Base-by-base conservation (phyloP, 2,888 invertebrate species). In the Sinhomidia bicolor region DNA sequence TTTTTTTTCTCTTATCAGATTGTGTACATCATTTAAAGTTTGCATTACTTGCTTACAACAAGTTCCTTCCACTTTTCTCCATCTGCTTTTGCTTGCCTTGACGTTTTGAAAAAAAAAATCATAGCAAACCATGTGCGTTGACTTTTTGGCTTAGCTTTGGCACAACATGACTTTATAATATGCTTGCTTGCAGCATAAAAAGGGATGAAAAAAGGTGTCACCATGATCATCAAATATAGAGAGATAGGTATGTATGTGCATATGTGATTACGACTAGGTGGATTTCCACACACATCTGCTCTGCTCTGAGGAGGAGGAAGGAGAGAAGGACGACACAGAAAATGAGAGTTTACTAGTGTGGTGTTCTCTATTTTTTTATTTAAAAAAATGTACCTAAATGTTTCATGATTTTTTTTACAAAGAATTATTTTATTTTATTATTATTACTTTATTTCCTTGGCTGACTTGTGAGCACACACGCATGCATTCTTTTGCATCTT, bases 201-300 rank as follows among this genome's bases (percentile, higher is more conserved):
- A n/a, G n/a, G n/a, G n/a, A n/a, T n/a, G n/a, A 60, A 60, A 57
- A 60, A 60, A 60, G 60, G 60, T 60, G 60, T 60, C 60, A 60
- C 60, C 60, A 60, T 3, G 5, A 20, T 60, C 60, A 60, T 60
- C 60, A 60, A 51, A 51, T 17, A 51, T 51, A 51, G n/a, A n/a
- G n/a, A n/a, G n/a, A n/a, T n/a, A n/a, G n/a, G n/a, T n/a, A n/a
- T n/a, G n/a, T n/a, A n/a, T n/a, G n/a, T n/a, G n/a, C n/a, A n/a
- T n/a, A n/a, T n/a, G n/a, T n/a, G n/a, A n/a, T n/a, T n/a, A n/a
- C n/a, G n/a, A n/a, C n/a, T n/a, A n/a, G n/a, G n/a, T n/a, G n/a
- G n/a, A n/a, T n/a, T n/a, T n/a, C n/a, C n/a, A n/a, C n/a, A n/a
- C 60, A 26, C 60, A 60, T 60, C 60, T 60, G 60, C 17, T 51